These are phyloP conservation scores for Hippocampus abdominalis DNA, from an alignment of 2,113 vertebrate genomes.

Conservation along the genomic window DNA sequence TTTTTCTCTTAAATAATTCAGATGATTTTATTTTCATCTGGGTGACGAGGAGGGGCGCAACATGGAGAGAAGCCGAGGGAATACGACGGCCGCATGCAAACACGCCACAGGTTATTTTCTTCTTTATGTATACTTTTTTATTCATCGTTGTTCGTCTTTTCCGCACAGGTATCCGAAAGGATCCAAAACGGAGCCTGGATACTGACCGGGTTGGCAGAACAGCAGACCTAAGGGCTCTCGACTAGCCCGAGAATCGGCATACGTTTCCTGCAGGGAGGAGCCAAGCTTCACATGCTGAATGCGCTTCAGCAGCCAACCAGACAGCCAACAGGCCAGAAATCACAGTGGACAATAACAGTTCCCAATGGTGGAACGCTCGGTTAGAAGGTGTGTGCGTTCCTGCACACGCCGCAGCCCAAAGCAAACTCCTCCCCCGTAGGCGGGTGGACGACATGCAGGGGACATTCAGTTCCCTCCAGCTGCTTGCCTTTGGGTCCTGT, in stretches of 20 bases:
- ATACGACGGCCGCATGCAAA: slow-evolving; percentile 97
- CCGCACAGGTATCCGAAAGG: slow-evolving; percentile 47
- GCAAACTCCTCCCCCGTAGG: slow-evolving; percentile 98
- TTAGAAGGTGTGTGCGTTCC: slow-evolving; percentile 99
- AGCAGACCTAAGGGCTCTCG: slow-evolving; percentile 52
- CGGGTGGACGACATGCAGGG: slow-evolving; percentile 95
- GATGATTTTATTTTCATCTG: slow-evolving; percentile 71
- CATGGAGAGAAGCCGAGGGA: slow-evolving; percentile 85
- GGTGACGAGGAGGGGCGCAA: slow-evolving; percentile 85
- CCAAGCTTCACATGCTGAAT: slow-evolving; percentile 40
- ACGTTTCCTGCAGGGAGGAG: slow-evolving; percentile 37
- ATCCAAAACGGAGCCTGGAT: slow-evolving; percentile 38
- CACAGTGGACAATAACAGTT: slow-evolving; percentile 66
- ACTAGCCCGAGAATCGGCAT: slow-evolving; percentile 49
- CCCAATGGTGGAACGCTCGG: slow-evolving; percentile 37
- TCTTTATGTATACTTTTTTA: slow-evolving; percentile 36
- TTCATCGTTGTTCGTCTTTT: slow-evolving; percentile 40
- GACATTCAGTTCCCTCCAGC: slow-evolving; percentile 95
- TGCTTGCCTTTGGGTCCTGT: slow-evolving; percentile 98
- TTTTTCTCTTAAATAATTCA: slow-evolving; percentile 57
- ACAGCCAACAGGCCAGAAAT: slow-evolving; percentile 44
- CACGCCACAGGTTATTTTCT: slow-evolving; percentile 82
- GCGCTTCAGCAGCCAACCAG: slow-evolving; percentile 34
- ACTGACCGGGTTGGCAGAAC: slow-evolving; percentile 46
- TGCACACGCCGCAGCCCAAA: slow-evolving; percentile 95